These are phyloP conservation scores for Hydractinia echinata DNA, from an alignment of 30 jellyfish, hydroid and myxozoan genomes.

Conservation along the genomic window DNA sequence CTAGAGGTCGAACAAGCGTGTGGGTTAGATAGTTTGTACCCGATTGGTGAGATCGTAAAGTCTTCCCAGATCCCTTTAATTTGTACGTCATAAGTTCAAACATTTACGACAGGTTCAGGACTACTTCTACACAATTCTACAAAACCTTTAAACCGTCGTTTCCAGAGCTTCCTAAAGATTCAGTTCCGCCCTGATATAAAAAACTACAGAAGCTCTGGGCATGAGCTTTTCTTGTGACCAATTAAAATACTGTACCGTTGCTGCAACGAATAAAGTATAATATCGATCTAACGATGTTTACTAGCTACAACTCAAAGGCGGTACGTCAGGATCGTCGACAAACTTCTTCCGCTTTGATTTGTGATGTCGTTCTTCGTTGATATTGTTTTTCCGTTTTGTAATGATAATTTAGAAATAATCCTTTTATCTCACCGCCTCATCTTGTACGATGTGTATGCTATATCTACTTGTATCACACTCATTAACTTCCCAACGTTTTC, in stretches of 20 bases:
- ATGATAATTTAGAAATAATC: background rate
- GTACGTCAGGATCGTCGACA: conserved; percentile 82
- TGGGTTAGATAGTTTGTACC: too few species aligned
- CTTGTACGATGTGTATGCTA: conserved; percentile 25
- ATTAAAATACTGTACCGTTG: background rate
- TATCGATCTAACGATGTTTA: background rate
- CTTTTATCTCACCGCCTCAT: background rate
- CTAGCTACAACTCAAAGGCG: conserved; percentile 65
- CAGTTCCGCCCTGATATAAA: too few species aligned
- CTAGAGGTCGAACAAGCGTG: too few species aligned
- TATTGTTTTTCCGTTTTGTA: background rate
- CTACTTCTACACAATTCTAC: too few species aligned
- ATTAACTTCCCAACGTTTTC: conserved; percentile 15
- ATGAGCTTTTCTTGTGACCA: background rate
- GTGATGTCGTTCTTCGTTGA: background rate
- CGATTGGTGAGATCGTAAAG: too few species aligned
- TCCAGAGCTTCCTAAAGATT: too few species aligned
- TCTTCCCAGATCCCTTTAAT: too few species aligned
- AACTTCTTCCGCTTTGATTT: conserved; percentile 37
- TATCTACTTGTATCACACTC: conserved; percentile 25
- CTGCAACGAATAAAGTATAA: background rate
- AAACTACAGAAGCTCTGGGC: too few species aligned
- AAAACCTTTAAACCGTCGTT: too few species aligned
- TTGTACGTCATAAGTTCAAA: too few species aligned
- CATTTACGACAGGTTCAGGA: too few species aligned